Conservation (phyloP, 2,888 invertebrate genomes). For the Plusia festucae region DNA sequence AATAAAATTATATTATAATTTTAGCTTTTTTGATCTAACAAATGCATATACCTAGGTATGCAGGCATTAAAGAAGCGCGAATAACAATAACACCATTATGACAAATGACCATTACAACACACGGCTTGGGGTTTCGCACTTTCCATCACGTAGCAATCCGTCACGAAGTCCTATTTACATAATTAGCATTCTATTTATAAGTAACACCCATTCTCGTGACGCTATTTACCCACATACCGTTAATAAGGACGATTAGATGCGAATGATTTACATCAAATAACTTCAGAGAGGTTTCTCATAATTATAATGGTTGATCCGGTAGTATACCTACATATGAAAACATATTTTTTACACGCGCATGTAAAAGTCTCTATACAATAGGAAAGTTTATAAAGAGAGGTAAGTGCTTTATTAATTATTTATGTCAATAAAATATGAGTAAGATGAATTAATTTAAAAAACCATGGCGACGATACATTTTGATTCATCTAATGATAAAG, state of each 20-base stretch:
- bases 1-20: too few relatives aligned
- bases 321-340: too few relatives aligned
- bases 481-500: too few relatives aligned
- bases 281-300: slow-evolving; percentile 17
- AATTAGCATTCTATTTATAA: slow-evolving; percentile 62
- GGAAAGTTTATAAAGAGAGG: too few relatives aligned
- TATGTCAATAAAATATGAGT: too few relatives aligned
- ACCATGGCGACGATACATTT: too few relatives aligned
- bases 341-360: too few relatives aligned
- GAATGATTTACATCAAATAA: slow-evolving; percentile 11
- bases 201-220: slow-evolving; percentile 43
- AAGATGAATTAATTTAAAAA: neutral
- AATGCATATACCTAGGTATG: neutral
- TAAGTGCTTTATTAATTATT: too few relatives aligned
- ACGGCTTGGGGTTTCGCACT: slow-evolving; percentile 60
- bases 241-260: slow-evolving; percentile 48
- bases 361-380: too few relatives aligned
- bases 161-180: slow-evolving; percentile 65
- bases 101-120: slow-evolving; percentile 39
- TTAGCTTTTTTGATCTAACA: too few relatives aligned
- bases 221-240: slow-evolving; percentile 50
- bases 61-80: slow-evolving; percentile 7
- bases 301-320: slow-evolving; percentile 12
- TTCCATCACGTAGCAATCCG: slow-evolving; percentile 66
- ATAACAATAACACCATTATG: slow-evolving; percentile 37